A percentile compares a stretch with the other conserved stretches of the same genome.
Conservation (phyloP, 2,113 vertebrate genomes). For the Tonatia bakeri region DNA sequence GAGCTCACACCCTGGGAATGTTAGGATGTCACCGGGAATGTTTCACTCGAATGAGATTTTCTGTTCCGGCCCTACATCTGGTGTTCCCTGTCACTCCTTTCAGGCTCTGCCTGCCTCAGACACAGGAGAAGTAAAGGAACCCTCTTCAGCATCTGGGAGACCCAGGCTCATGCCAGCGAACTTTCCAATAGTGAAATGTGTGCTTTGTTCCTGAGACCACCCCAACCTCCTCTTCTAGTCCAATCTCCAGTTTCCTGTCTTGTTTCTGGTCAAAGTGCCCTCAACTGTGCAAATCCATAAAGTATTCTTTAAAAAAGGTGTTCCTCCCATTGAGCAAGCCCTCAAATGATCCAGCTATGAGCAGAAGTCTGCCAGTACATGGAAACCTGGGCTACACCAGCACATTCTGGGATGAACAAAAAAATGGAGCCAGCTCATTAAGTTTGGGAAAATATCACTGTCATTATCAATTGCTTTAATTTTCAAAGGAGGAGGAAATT, state of each 20-base stretch:
- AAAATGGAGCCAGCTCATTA: background rate
- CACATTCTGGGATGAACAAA: background rate
- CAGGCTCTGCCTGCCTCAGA: background rate
- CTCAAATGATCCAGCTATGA: background rate
- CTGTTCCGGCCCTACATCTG: background rate
- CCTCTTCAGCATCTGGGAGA: background rate
- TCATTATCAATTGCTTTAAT: conserved; percentile 49
- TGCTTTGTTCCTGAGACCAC: background rate
- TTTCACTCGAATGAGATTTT: background rate
- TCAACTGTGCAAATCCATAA: background rate
- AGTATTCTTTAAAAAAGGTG: background rate
- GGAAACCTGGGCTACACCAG: background rate
- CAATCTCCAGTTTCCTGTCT: background rate
- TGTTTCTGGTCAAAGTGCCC: background rate
- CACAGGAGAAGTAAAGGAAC: background rate
- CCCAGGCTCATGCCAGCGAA: background rate
- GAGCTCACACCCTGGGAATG: background rate
- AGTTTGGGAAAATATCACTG: background rate
- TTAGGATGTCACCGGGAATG: fast-evolving
- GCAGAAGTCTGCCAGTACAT: background rate
- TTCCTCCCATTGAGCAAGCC: background rate
- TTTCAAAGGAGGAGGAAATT: conserved; percentile 53
- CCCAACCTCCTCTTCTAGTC: background rate
- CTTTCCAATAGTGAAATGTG: background rate
- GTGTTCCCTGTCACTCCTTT: background rate